A percentile compares a stretch with the other conserved stretches of the same genome.
Conservation (phyloP, 2,888 invertebrate species). For the Dione vanillae region DNA sequence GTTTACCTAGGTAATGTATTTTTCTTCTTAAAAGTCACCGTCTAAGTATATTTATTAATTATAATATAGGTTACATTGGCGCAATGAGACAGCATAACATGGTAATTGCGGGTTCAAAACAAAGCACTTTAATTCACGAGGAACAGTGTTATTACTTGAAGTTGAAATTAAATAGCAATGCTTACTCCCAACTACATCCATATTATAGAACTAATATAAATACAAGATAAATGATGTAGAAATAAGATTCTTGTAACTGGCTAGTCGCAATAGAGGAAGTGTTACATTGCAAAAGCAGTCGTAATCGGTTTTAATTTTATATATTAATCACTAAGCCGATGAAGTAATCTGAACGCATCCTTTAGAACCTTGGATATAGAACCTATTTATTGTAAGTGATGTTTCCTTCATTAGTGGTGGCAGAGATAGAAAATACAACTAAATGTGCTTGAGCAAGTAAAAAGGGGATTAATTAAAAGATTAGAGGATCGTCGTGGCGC, state of each 20-base stretch:
- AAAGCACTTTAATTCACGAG: too few relatives aligned
- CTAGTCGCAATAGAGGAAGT: slow-evolving; percentile 26
- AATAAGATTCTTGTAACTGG: slow-evolving; percentile 11
- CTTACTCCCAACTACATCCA: background rate
- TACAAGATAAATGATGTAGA: slow-evolving; percentile 23
- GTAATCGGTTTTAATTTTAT: slow-evolving; percentile 33
- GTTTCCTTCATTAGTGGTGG: background rate
- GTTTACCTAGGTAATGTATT: too few relatives aligned
- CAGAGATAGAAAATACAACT: background rate
- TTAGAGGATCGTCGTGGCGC: too few relatives aligned
- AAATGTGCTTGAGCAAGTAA: background rate
- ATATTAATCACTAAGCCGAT: slow-evolving; percentile 29
- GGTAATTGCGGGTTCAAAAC: too few relatives aligned
- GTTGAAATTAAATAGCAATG: background rate
- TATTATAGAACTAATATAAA: background rate
- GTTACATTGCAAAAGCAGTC: slow-evolving; percentile 11
- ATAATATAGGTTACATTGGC: too few relatives aligned
- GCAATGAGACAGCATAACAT: too few relatives aligned
- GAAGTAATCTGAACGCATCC: slow-evolving; percentile 8
- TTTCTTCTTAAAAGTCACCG: too few relatives aligned
- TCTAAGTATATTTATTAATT: too few relatives aligned
- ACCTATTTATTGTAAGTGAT: background rate
- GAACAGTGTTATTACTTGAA: background rate
- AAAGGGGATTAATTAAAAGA: background rate
- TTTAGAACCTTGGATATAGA: background rate